Percentiles rank a stretch among this genome's conserved stretches.
phyloP scores from a whole-genome alignment of 2,113 vertebrate genomes.

The Hemichromis elongatus region DNA sequence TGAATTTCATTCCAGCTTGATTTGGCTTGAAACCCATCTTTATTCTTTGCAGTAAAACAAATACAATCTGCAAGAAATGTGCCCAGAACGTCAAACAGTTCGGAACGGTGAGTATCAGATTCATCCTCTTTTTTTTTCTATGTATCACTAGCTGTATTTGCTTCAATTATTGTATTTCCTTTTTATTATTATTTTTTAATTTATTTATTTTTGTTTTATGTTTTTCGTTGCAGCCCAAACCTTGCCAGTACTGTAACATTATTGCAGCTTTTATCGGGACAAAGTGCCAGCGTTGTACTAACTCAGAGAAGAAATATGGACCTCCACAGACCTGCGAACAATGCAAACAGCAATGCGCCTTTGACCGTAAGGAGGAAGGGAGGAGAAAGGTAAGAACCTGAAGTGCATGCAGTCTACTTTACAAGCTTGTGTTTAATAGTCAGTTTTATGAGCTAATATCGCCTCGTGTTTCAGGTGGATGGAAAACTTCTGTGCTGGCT shows the following conservation, averaged over 20 bases:
- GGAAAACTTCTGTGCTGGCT: slow-evolving; percentile 98
- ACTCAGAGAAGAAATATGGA: slow-evolving; percentile 97
- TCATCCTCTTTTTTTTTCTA: background rate
- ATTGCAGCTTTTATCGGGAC: slow-evolving; percentile 98
- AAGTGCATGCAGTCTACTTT: background rate
- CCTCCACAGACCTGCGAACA: slow-evolving; percentile 95
- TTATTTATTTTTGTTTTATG: background rate
- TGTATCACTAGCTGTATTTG: background rate
- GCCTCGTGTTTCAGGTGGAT: slow-evolving; percentile 79
- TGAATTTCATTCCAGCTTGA: background rate
- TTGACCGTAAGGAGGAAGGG: slow-evolving; percentile 97
- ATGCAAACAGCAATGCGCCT: slow-evolving; percentile 98
- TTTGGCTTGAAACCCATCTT: background rate
- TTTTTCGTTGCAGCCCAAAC: slow-evolving; percentile 83
- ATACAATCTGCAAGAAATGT: slow-evolving; percentile 99
- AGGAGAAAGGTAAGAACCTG: slow-evolving; percentile 84
- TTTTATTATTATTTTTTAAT: background rate
- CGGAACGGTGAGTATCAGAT: slow-evolving; percentile 83
- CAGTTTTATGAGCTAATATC: background rate
- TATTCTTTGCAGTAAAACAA: slow-evolving; percentile 86
- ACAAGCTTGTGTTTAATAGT: background rate
- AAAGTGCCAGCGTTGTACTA: slow-evolving; percentile 96
- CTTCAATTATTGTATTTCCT: background rate
- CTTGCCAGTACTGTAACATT: slow-evolving; percentile 99
- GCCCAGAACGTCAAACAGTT: slow-evolving; percentile 99